Conservation (phyloP, 2,113 vertebrate species). For the Fregata magnificens region DNA sequence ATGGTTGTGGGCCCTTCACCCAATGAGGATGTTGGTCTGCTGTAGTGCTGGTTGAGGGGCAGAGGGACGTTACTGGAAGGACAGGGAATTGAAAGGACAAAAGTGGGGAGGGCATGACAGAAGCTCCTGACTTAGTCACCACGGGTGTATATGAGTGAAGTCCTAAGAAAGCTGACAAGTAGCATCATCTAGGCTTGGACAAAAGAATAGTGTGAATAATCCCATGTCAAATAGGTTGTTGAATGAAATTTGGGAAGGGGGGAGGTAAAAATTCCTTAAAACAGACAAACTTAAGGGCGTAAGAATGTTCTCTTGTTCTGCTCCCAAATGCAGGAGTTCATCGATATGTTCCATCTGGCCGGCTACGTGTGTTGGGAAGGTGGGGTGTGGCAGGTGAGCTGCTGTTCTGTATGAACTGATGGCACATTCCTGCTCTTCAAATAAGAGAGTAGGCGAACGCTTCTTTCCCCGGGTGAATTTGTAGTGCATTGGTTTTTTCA, state of each 20-base stretch:
- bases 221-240: neutral
- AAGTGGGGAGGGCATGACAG: neutral
- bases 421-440: neutral
- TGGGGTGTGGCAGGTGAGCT: neutral
- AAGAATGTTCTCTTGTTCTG: neutral
- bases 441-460: too few species aligned
- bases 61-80: neutral
- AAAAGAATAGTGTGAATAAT: neutral
- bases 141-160: neutral
- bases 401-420: neutral
- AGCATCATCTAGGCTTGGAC: neutral
- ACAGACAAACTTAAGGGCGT: fast-evolving
- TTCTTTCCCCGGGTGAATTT: fast-evolving
- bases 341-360: neutral
- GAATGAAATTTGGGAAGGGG: neutral
- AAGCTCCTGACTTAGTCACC: neutral
- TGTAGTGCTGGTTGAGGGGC: neutral
- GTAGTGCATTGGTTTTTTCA: neutral
- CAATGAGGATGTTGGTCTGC: neutral
- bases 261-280: neutral
- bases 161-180: neutral
- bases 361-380: neutral
- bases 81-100: neutral
- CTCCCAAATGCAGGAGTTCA: neutral
- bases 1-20: neutral